Base-by-base conservation (phyloP, 2,888 invertebrate species). In the Cheilosia grossa region DNA sequence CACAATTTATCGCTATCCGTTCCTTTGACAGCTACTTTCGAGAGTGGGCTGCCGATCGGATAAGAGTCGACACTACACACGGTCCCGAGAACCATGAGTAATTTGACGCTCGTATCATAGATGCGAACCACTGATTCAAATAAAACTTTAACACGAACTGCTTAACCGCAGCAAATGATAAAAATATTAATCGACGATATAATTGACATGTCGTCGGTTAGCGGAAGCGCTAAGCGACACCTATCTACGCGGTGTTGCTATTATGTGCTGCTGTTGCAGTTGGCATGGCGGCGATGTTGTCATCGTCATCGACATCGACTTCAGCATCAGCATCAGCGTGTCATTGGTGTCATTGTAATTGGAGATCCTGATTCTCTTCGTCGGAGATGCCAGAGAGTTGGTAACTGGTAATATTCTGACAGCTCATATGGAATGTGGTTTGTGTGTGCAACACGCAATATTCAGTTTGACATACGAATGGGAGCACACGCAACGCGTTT, bases 181-280 rank as follows among this genome's bases (percentile, higher is more conserved):
- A 79, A 64, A 69, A 74, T 69, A 61, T 79, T 69, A 74, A 83
- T 79, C 73, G 73, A 42, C 53, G 49, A 51, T 61, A 63, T 79
- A 82, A 82, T 82, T 82, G 82, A 74, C 82, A 79, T 83, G 82
- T 74, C 67, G 82, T 74, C 67, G 73, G 73, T 74, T 59, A 69
- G 73, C 73, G 79, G 79, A 83, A 83, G 63, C 63, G 73, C 51
- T 73, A 74, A 74, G 47, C 67, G 73, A 83, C 82, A 79, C 73
- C 73, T 79, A 78, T 69, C 42, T 54, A 49, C 49, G 30, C 19
- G 61, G n/a, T 66, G 27, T 21, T 37, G 30, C 9, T 30, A 30
- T 30, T 30, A 30, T 9, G 9, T 51, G n/a, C 13, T 69, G 24
- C 27, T 33, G 21, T 73, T n/a, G 42, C 33, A 59, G 17, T 7